Conservation (phyloP, 2,888 invertebrate genomes). For the Lepidonotus clava region DNA sequence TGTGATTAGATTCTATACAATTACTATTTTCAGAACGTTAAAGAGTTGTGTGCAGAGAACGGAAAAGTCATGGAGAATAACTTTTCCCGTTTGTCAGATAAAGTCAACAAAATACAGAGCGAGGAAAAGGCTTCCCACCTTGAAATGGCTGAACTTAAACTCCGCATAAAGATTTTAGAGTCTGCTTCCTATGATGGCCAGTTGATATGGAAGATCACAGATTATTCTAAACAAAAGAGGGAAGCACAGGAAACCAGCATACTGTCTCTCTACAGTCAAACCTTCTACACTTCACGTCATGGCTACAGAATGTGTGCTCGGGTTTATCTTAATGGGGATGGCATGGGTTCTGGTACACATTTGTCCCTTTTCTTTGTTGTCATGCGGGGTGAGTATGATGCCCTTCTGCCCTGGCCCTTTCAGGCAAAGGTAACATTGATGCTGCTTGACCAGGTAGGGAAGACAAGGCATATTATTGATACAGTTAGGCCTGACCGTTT, state of each 20-base stretch:
- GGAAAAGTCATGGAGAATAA: too few relatives aligned
- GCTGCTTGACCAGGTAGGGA: slow-evolving; percentile 73
- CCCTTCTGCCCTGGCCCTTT: slow-evolving; percentile 65
- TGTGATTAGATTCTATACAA: too few relatives aligned
- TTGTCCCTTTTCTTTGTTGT: slow-evolving; percentile 77
- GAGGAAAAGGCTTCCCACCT: too few relatives aligned
- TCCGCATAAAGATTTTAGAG: slow-evolving; percentile 73
- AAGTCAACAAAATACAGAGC: too few relatives aligned
- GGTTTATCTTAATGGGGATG: slow-evolving; percentile 77
- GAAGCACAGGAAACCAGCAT: slow-evolving; percentile 72
- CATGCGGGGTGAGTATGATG: slow-evolving; percentile 77
- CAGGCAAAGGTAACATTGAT: slow-evolving; percentile 59
- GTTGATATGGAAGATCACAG: slow-evolving; percentile 76
- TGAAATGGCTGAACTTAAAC: too few relatives aligned
- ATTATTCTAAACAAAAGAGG: slow-evolving; percentile 71
- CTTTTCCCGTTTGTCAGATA: too few relatives aligned
- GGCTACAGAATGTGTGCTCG: slow-evolving; percentile 78
- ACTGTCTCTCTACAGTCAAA: slow-evolving; percentile 76
- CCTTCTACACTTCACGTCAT: slow-evolving; percentile 75
- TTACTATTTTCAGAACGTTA: too few relatives aligned
- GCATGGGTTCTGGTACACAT: slow-evolving; percentile 74
- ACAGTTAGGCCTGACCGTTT: slow-evolving; percentile 75
- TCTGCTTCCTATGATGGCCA: slow-evolving; percentile 71
- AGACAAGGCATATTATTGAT: slow-evolving; percentile 71
- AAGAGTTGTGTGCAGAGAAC: too few relatives aligned